A percentile compares a stretch with the other conserved stretches of the same genome.
Evolutionary conservation across 2,113 vertebrate species (phyloP).

Genomic region (Notarius lentiginosus): DNA sequence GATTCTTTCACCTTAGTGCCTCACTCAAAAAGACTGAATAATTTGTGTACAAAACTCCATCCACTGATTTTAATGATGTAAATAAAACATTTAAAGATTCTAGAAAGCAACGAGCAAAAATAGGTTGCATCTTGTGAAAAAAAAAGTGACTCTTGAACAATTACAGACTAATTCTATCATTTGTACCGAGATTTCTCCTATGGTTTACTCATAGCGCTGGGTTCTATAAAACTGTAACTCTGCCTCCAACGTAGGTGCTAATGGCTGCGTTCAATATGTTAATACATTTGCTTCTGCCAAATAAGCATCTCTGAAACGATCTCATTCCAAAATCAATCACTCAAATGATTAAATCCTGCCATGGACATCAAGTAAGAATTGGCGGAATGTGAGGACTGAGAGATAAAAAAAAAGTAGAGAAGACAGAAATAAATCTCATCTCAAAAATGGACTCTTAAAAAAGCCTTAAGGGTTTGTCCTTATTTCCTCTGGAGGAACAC

Average conservation of each 20-base stretch:
- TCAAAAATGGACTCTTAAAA: neutral
- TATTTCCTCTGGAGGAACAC: no score
- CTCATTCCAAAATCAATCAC: neutral
- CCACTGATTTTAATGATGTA: neutral
- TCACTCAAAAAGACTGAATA: neutral
- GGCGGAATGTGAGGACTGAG: neutral
- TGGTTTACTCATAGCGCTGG: no score
- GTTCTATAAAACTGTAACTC: neutral
- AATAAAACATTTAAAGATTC: neutral
- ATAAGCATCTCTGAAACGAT: conserved; percentile 20
- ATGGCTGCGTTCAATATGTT: neutral
- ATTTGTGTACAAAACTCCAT: neutral
- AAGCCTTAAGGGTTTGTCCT: neutral
- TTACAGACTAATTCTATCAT: neutral
- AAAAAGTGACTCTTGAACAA: neutral
- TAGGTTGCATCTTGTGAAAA: neutral
- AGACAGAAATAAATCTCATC: neutral
- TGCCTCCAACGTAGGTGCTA: neutral
- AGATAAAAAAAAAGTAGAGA: neutral
- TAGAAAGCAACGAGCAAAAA: neutral
- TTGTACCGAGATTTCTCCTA: neutral
- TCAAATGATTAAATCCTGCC: conserved; percentile 11
- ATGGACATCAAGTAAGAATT: neutral
- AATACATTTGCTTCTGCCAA: conserved; percentile 7
- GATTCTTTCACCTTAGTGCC: neutral